These are phyloP conservation scores for Hyperoplus lanceolatus DNA, from an alignment of 2,797 vertebrate genomes.

Conservation along the genomic window DNA sequence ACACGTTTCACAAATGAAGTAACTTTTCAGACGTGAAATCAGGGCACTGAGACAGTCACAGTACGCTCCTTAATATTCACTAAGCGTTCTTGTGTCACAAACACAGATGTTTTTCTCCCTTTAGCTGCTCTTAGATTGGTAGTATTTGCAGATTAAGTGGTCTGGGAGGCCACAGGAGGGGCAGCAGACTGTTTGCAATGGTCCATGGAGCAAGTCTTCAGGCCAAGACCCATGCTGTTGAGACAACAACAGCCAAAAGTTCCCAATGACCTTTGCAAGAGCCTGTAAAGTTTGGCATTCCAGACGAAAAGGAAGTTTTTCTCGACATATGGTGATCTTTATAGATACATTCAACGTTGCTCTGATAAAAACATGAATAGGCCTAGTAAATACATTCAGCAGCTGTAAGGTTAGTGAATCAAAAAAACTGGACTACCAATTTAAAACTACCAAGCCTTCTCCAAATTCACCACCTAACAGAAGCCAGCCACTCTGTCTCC, in stretches of 20 bases:
- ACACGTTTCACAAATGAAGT: neutral
- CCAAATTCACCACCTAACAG: constrained; percentile 12
- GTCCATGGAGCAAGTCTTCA: constrained; percentile 54
- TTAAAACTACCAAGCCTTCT: neutral
- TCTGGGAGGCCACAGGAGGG: constrained; percentile 45
- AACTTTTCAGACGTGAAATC: neutral
- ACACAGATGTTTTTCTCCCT: constrained; percentile 36
- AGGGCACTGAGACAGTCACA: neutral
- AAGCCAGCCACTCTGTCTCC: constrained; percentile 40
- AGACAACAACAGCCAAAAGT: constrained; percentile 34
- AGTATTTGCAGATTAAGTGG: constrained; percentile 34
- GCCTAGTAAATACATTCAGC: too few relatives aligned
- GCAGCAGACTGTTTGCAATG: constrained; percentile 48
- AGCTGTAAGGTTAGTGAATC: neutral
- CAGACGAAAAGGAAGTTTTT: neutral
- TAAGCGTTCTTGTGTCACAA: constrained; percentile 15
- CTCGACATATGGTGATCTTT: neutral
- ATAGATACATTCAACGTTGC: neutral
- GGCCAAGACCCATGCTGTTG: constrained; percentile 52
- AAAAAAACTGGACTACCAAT: neutral
- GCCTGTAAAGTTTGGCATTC: constrained; percentile 25
- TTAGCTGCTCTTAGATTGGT: constrained; percentile 20
- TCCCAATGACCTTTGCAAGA: constrained; percentile 41
- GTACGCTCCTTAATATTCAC: neutral
- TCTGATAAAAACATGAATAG: neutral